Conservation (phyloP, 30 jellyfish, hydroid and myxozoan species). For the Cassiopea andromeda region DNA sequence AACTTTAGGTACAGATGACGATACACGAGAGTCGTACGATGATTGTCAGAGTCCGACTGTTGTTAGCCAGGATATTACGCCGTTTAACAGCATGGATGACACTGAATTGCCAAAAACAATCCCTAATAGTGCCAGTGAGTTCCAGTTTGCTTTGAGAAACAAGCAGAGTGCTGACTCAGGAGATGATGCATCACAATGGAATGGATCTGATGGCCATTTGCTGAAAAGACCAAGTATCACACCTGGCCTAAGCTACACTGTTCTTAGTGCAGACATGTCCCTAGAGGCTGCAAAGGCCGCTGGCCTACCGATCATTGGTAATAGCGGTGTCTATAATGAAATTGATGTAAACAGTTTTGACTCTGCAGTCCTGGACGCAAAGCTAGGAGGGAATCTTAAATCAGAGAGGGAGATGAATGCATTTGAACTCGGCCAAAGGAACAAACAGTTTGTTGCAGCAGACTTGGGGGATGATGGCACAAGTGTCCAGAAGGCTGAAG, state of each 20-base stretch:
- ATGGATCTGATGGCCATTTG: neutral
- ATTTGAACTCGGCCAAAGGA: neutral
- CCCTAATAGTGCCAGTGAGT: neutral
- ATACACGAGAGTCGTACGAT: neutral
- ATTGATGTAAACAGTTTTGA: neutral
- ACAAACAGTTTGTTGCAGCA: neutral
- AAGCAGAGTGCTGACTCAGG: neutral
- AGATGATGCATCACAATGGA: neutral
- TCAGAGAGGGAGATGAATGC: neutral
- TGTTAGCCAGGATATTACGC: conserved; percentile 21
- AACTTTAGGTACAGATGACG: conserved; percentile 17
- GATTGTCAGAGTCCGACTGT: conserved; percentile 41
- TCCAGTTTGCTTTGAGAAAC: neutral
- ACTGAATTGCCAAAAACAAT: neutral
- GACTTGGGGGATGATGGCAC: neutral
- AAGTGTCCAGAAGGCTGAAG: neutral
- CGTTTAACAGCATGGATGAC: conserved; percentile 26
- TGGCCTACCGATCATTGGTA: conserved; percentile 83
- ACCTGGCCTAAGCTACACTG: conserved; percentile 71
- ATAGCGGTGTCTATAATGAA: neutral
- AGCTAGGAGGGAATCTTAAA: neutral
- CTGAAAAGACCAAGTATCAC: neutral
- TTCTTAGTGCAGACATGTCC: conserved; percentile 40
- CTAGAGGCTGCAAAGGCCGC: conserved; percentile 85
- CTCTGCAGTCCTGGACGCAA: neutral